Evolutionary conservation across 2,888 invertebrate genomes (phyloP), one percentile per base, ranked within the genome.

Genomic region (Hofmannophila pseudospretella): DNA sequence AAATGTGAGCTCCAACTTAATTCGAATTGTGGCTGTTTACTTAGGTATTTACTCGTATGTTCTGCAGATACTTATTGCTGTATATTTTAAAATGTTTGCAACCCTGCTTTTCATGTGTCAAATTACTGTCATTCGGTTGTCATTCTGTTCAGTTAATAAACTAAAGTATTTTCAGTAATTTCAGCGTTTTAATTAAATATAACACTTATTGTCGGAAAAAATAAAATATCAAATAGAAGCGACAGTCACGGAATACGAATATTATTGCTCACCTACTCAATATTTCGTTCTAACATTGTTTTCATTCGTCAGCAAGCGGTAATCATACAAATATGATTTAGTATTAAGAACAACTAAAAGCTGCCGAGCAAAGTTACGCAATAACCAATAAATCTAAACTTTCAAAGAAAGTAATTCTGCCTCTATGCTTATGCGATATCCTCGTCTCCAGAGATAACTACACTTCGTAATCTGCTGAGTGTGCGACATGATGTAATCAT

Each of bases 371-470:
- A 73, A 73, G 68, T 75, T 73, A 73, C 73, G 69, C 71, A 72
- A 72, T 71, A 64, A 62, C 66, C 76, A 75, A 84, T 85, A 84
- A 85, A 85, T 82, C 80, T 75, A 70, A 80, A 80, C 72, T 81
- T 80, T 67, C 68, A 61, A 74, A 73, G 74, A 75, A 80, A 79
- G 79, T 81, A 79, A 80, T 79, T 73, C 64, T 72, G 70, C 72
- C 67, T 67, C 71, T 68, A 69, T 76, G 69, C 76, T 65, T 73
- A 73, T 75, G 67, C 61, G 70, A 76, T 76, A 65, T 75, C 63
- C 67, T 64, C 69, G 68, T 73, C 69, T 65, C 67, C 52, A 57
- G 58, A 76, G 74, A 78, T 73, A 75, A 66, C 69, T 70, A 57
- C 58, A 63, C 61, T 71, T 65, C 50, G 67, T 72, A 74, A 71